Evolutionary conservation across 2,113 vertebrate genomes (phyloP).

Genomic region (Proteles cristata): DNA sequence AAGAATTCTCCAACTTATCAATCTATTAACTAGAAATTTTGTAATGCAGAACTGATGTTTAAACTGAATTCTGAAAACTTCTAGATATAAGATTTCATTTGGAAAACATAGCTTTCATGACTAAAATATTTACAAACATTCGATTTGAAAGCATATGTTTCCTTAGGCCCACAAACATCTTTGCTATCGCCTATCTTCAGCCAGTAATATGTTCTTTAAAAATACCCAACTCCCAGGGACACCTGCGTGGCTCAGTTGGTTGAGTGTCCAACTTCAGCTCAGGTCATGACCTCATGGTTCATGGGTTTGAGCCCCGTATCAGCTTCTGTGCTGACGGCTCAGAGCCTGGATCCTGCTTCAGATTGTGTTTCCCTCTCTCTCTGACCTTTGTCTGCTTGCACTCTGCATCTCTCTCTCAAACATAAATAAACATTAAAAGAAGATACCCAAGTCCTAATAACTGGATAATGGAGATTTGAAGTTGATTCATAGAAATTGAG

Average conservation of each 20-base stretch:
- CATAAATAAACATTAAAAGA: no score
- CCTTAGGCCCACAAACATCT: not conserved
- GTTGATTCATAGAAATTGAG: constrained; percentile 2
- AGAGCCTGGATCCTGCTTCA: no score
- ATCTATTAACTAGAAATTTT: constrained; percentile 20
- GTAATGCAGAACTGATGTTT: constrained; percentile 18
- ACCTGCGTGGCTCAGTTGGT: no score
- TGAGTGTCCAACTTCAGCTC: no score
- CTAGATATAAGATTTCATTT: not conserved
- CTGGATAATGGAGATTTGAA: not conserved
- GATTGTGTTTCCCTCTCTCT: no score
- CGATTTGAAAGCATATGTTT: not conserved
- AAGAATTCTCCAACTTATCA: not conserved
- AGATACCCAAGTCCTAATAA: not conserved
- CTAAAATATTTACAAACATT: constrained; percentile 4
- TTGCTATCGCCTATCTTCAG: not conserved
- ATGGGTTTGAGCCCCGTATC: no score
- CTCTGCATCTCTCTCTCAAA: no score
- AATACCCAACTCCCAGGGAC: no score
- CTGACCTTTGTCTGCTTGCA: no score
- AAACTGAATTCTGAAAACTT: constrained; percentile 1
- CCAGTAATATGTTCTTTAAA: not conserved
- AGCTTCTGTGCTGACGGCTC: no score
- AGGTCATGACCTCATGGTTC: no score
- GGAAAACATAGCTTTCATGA: constrained; percentile 4